Evolutionary conservation across 2,888 invertebrate genomes (phyloP).

Genomic region (Thysanoteuthis rhombus): DNA sequence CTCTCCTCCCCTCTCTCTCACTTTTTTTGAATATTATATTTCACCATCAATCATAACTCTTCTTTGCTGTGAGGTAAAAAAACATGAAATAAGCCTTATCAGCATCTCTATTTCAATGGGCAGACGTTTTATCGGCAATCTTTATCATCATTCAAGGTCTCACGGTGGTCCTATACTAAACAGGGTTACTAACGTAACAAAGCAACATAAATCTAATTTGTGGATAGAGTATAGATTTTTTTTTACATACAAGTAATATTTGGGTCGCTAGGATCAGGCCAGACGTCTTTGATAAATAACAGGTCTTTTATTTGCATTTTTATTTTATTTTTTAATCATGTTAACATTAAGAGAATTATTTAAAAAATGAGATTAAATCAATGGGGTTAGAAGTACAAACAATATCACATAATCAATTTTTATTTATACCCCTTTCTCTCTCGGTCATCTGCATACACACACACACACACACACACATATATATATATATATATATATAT

Average conservation of each 20-base stretch:
- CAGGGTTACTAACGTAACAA: not conserved
- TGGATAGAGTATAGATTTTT: not conserved
- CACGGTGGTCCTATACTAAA: not conserved
- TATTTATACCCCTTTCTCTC: too few relatives aligned
- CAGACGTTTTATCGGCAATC: not conserved
- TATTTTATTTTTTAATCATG: not conserved
- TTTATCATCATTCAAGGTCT: not conserved
- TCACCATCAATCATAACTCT: not conserved
- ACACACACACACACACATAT: not conserved
- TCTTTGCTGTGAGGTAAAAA: not conserved
- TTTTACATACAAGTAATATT: not conserved
- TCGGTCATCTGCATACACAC: not conserved
- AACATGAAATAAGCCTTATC: not conserved
- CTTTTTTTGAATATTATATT: too few relatives aligned
- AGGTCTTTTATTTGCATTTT: too few relatives aligned
- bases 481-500: slow-evolving; percentile 19
- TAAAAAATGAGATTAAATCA: not conserved
- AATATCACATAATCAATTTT: too few relatives aligned
- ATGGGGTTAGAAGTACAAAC: too few relatives aligned
- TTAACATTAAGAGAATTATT: not conserved
- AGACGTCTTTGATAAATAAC: not conserved
- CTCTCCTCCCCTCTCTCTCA: too few relatives aligned
- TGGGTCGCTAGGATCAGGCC: not conserved
- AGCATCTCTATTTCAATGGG: not conserved
- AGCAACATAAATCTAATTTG: not conserved